Conservation (phyloP, 2,113 vertebrate genomes). For the Eulemur macaco region DNA sequence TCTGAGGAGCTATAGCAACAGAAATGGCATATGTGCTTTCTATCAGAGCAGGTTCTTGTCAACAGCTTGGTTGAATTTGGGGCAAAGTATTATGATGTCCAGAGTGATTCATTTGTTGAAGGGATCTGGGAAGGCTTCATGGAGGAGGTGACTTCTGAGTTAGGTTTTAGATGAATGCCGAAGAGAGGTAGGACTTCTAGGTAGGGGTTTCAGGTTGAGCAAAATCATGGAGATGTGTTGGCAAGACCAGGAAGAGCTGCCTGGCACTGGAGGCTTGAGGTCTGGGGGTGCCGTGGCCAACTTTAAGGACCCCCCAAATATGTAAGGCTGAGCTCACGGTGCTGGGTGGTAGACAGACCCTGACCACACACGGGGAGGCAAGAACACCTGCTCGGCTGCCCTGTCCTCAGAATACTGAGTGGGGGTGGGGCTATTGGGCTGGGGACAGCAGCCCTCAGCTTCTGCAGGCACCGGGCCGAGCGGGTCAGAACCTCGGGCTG, state of each 20-base stretch:
- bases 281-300: background rate
- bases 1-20: background rate
- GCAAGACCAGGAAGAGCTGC: too few species aligned
- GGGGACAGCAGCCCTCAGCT: background rate
- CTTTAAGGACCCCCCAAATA: background rate
- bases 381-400: background rate
- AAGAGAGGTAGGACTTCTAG: background rate
- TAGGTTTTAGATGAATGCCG: background rate
- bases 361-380: background rate
- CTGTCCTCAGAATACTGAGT: background rate
- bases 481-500: background rate
- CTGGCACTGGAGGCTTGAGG: background rate
- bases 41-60: background rate
- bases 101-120: background rate
- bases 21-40: background rate
- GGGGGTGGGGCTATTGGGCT: accelerated
- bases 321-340: background rate
- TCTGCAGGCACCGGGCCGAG: background rate
- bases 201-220: background rate
- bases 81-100: background rate
- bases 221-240: background rate
- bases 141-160: background rate
- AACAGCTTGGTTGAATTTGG: background rate
- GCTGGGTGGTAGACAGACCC: background rate
- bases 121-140: background rate